These are phyloP conservation scores for Thaleichthys pacificus DNA, from an alignment of 2,797 vertebrate species.

Conservation along the genomic window DNA sequence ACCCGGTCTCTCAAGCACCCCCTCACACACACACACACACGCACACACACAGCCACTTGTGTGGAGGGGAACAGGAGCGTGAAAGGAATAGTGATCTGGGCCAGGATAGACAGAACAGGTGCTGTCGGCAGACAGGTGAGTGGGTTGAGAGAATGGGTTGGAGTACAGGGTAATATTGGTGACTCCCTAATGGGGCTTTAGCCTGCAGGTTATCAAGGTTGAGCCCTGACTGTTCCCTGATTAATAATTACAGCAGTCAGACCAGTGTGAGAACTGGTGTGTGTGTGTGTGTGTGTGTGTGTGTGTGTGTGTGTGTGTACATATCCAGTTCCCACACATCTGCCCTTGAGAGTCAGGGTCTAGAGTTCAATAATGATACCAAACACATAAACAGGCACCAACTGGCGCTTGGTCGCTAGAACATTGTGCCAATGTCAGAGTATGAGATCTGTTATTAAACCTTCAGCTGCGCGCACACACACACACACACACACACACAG, in stretches of 20 bases:
- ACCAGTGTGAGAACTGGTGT: background rate
- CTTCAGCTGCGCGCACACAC: conserved; percentile 13
- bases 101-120: conserved; percentile 55
- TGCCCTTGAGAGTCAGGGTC: conserved; percentile 41
- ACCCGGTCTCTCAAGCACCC: conserved; percentile 27
- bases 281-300: conserved; percentile 4
- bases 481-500: conserved; percentile 13
- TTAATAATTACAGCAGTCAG: conserved; percentile 62
- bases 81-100: conserved; percentile 67
- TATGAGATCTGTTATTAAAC: conserved; percentile 2
- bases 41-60: conserved; percentile 4
- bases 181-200: conserved; percentile 57
- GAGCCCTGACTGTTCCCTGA: conserved; percentile 50
- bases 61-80: conserved; percentile 43
- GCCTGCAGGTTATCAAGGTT: conserved; percentile 53
- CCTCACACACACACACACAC: conserved; percentile 19
- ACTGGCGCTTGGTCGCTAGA: background rate
- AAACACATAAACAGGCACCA: conserved; percentile 24
- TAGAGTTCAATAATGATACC: conserved; percentile 45
- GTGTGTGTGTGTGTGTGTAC: background rate
- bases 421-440: background rate
- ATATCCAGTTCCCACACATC: background rate
- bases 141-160: conserved; percentile 39
- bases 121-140: conserved; percentile 64
- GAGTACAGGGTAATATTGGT: conserved; percentile 57